Evolutionary conservation across 2,888 invertebrate species (phyloP).

Genomic region (Ernsta delagoae): DNA sequence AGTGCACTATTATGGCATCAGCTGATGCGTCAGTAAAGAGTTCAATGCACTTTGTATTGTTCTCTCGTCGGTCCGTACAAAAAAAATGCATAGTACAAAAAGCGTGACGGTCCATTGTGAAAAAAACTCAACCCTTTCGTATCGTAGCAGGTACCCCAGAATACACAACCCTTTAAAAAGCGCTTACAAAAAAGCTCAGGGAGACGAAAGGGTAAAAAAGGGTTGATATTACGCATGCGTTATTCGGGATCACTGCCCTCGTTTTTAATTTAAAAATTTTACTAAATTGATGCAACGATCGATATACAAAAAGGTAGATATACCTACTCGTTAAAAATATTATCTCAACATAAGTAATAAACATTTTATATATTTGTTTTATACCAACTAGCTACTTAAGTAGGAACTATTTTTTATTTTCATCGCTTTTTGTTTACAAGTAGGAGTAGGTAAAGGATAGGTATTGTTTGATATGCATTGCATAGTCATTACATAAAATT

Average conservation of each 20-base stretch:
- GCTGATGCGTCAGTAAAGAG: constrained; percentile 76
- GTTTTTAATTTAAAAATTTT: constrained; percentile 72
- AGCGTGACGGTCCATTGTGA: constrained; percentile 66
- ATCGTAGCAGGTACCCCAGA: constrained; percentile 80
- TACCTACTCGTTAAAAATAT: no score
- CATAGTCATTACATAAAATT: no score
- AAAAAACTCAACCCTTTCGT: constrained; percentile 78
- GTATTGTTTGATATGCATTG: no score
- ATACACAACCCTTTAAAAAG: constrained; percentile 80
- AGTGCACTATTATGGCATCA: constrained; percentile 80
- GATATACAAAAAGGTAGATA: not conserved
- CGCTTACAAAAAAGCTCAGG: constrained; percentile 79
- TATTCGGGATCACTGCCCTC: constrained; percentile 76
- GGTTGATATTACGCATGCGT: constrained; percentile 83
- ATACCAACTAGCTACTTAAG: no score
- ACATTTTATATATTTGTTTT: no score
- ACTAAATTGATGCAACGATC: constrained; percentile 10
- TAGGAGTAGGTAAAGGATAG: no score
- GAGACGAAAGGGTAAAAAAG: constrained; percentile 83
- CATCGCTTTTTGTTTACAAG: no score
- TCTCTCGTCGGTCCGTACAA: constrained; percentile 61
- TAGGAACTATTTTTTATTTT: no score
- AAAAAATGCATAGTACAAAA: constrained; percentile 72
- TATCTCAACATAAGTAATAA: no score
- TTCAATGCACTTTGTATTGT: constrained; percentile 80